Base-by-base conservation (phyloP, 2,797 vertebrate genomes). In the Pipistrellus pipistrellus region DNA sequence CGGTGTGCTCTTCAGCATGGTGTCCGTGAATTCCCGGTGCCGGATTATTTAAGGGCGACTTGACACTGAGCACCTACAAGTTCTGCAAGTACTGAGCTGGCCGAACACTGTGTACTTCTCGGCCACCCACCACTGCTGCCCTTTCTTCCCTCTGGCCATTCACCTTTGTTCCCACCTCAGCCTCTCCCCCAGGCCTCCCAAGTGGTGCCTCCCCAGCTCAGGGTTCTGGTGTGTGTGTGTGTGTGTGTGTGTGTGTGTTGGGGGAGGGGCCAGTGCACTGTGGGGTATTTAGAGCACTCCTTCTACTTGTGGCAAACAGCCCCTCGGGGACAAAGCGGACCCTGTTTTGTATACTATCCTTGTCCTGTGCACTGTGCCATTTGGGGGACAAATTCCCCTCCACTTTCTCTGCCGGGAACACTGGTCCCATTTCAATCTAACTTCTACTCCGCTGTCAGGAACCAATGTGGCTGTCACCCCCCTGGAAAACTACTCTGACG, bases 1-100 rank as follows among this genome's bases (percentile, higher is more conserved):
- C 27, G 17, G 38, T 7, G 6, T 9, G 11, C 62, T 73, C 66
- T 62, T 48, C 73, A n/a, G 18, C 25, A 44, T 5, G 0, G 27
- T 53, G 88, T 77, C 84, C 64, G 66, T 62, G 81, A 95, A 72
- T 85, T 93, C 89, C 9, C 53, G 14, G 9, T 53, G 85, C 41
- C 44, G 69, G 84, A 75, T 91, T 94, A 93, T 35, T 96, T 91
- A 88, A 88, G 85, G 91, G 76, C 55, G 73, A 76, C 62, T 62
- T 72, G 81, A 88, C 81, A 72, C 11, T 18, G 23, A 62, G 5
- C 23, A 51, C 68, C 48, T 44, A 62, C 62, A 88, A 62, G 75
- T 82, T 92, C 85, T 17, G 8, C 10, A 30, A 62, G 32, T 23
- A 35, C 2, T 44, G 23, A 82, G 71, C 38, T 21, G 13, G 57